Evolutionary conservation across 1,140 invertebrate genomes (phyloP).

Genomic region (Steinernema feltiae): DNA sequence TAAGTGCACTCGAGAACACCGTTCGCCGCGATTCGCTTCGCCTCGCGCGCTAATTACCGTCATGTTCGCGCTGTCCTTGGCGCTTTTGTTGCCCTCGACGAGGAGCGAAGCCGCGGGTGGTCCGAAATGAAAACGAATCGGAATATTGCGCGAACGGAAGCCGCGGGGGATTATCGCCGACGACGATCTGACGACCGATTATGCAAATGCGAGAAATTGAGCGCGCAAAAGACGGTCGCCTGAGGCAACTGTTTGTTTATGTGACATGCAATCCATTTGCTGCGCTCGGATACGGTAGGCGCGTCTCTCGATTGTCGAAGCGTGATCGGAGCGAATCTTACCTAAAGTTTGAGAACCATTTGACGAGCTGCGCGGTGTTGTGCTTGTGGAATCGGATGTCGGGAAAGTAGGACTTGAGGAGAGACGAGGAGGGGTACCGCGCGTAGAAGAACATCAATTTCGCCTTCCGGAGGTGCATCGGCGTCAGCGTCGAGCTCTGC

Average conservation of each 20-base stretch:
- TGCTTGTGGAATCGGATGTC: constrained; percentile 99
- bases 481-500: constrained; percentile 68
- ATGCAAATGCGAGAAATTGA: background rate
- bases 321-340: constrained; percentile 15
- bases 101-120: background rate
- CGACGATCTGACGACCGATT: background rate
- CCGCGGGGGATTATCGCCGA: constrained; percentile 9
- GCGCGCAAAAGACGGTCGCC: background rate
- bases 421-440: constrained; percentile 91
- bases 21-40: background rate
- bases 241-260: background rate
- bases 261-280: background rate
- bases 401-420: constrained; percentile 99
- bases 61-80: background rate
- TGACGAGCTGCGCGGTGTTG: constrained; percentile 99
- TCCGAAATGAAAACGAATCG: background rate
- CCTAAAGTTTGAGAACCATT: constrained; percentile 69
- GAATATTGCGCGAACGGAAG: constrained; percentile 4
- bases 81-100: background rate
- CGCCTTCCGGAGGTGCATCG: constrained; percentile 98
- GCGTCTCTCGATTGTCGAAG: background rate
- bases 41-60: background rate
- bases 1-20: background rate
- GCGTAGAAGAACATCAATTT: constrained; percentile 99
- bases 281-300: too few species aligned